These are phyloP conservation scores for Ascaphus truei DNA, from an alignment of 2,113 vertebrate genomes.

Conservation along the genomic window DNA sequence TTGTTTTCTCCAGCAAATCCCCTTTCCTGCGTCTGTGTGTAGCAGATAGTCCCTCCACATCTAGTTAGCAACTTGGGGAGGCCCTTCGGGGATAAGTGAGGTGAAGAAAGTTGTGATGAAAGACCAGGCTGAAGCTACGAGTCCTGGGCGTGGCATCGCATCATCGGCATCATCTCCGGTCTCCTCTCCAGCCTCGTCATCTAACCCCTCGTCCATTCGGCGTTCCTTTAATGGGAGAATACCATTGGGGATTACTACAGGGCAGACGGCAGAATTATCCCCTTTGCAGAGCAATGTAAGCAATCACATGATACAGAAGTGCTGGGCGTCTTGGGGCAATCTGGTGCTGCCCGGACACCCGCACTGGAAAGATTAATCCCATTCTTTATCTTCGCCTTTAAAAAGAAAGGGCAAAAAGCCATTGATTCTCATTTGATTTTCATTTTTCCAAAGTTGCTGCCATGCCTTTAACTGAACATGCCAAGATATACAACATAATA, in stretches of 20 bases:
- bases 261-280: too few species aligned
- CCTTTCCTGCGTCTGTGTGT: slow-evolving; percentile 10
- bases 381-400: too few species aligned
- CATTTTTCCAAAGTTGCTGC: too few species aligned
- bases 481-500: too few species aligned
- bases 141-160: slow-evolving; percentile 67
- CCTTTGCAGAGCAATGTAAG: too few species aligned
- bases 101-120: slow-evolving; percentile 95
- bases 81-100: slow-evolving; percentile 91
- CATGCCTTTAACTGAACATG: too few species aligned
- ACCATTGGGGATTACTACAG: background rate
- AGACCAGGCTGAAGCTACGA: slow-evolving; percentile 91
- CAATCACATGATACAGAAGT: too few species aligned
- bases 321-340: too few species aligned
- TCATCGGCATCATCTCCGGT: slow-evolving; percentile 69
- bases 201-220: slow-evolving; percentile 78
- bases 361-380: too few species aligned
- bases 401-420: too few species aligned
- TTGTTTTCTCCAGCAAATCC: background rate
- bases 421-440: too few species aligned
- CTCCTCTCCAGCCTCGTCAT: slow-evolving; percentile 71
- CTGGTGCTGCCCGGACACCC: too few species aligned
- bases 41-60: slow-evolving; percentile 46
- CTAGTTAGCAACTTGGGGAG: slow-evolving; percentile 88
- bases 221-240: slow-evolving; percentile 69